Evolutionary conservation across 1,140 invertebrate species (phyloP).

Genomic region (Heliconius hermathena): DNA sequence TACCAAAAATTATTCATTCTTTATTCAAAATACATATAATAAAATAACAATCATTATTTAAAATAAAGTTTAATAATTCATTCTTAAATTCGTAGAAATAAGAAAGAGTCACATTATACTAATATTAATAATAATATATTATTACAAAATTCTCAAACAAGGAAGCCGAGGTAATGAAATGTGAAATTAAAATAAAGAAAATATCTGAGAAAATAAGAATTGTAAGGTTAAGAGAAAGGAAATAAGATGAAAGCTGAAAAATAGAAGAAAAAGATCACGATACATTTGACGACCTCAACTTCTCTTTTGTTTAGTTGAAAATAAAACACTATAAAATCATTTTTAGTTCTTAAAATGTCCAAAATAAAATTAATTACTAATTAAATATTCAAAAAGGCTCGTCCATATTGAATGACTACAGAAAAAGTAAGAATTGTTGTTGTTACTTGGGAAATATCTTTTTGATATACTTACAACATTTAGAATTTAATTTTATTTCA

Average conservation of each 20-base stretch:
- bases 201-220: constrained; percentile 16
- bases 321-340: constrained; percentile 40
- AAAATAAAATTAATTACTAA: constrained; percentile 20
- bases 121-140: constrained; percentile 30
- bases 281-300: constrained; percentile 76
- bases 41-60: constrained; percentile 47
- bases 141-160: constrained; percentile 37
- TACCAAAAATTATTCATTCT: neutral
- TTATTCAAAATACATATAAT: constrained; percentile 33
- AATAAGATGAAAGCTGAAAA: constrained; percentile 28
- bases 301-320: constrained; percentile 53
- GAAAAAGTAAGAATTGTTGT: neutral
- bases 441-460: no score
- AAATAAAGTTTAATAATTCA: constrained; percentile 39
- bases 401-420: neutral
- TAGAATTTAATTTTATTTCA: neutral
- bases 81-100: constrained; percentile 49
- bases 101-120: constrained; percentile 34
- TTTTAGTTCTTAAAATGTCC: neutral
- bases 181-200: constrained; percentile 40
- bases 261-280: constrained; percentile 33
- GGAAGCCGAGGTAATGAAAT: constrained; percentile 75
- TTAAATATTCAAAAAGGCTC: constrained; percentile 13
- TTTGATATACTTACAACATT: neutral
- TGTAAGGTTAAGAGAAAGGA: constrained; percentile 18